phyloP scores from a whole-genome alignment of 2,797 vertebrate species.

The Bradypodion pumilum region DNA sequence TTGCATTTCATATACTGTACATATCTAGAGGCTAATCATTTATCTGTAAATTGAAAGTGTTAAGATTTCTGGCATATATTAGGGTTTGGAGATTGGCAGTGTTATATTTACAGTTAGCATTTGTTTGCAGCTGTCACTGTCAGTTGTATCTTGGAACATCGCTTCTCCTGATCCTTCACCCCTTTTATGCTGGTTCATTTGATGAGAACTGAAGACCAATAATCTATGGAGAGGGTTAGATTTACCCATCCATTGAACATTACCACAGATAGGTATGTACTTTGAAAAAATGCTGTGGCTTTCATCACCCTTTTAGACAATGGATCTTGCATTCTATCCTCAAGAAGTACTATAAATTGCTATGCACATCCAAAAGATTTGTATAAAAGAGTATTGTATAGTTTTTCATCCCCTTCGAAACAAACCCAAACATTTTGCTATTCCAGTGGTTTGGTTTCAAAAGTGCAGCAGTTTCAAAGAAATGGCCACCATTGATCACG shows the following conservation, averaged over 20 bases:
- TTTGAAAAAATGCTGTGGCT: no score
- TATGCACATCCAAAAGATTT: background rate
- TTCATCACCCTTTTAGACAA: background rate
- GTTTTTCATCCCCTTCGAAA: background rate
- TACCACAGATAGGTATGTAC: background rate
- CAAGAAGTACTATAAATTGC: background rate
- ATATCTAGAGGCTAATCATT: no score
- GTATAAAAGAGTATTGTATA: background rate
- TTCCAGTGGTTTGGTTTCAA: slow-evolving; percentile 8
- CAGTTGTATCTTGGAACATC: background rate
- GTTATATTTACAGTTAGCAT: background rate
- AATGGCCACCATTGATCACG: slow-evolving; percentile 14
- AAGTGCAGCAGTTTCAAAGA: background rate
- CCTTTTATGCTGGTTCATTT: background rate
- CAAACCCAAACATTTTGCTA: background rate
- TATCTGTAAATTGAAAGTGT: no score
- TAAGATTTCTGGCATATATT: background rate
- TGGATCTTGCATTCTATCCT: background rate
- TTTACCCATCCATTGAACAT: background rate
- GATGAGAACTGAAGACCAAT: background rate
- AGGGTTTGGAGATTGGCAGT: no score
- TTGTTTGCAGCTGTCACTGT: background rate
- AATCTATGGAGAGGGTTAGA: background rate
- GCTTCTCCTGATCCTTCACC: background rate
- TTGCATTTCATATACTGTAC: no score